Evolutionary conservation across 2,888 invertebrate species (phyloP).

Genomic region (Lasius fuliginosus): DNA sequence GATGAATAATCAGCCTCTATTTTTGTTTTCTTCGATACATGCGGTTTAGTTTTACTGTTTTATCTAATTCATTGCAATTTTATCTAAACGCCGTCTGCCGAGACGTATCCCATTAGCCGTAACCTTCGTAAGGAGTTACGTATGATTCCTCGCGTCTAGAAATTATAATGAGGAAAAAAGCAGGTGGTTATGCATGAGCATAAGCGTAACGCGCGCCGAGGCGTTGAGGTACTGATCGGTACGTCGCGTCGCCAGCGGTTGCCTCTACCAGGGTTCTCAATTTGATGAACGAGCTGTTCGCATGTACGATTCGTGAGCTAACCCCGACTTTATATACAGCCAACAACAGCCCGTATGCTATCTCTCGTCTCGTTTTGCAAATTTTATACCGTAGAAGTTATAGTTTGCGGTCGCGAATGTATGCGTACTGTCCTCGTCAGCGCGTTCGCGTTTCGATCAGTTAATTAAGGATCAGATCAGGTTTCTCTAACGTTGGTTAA

Average conservation of each 20-base stretch:
- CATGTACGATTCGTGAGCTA: conserved; percentile 77
- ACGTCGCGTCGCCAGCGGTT: conserved; percentile 66
- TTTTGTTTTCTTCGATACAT: background rate
- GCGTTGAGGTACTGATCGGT: conserved; percentile 71
- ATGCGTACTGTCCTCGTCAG: conserved; percentile 50
- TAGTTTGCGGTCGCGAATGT: conserved; percentile 74
- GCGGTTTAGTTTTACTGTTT: background rate
- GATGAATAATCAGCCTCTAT: background rate
- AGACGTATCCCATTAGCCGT: background rate
- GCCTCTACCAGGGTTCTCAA: conserved; percentile 75
- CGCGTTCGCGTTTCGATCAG: conserved; percentile 63
- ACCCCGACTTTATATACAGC: conserved; percentile 74
- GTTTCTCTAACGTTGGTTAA: background rate
- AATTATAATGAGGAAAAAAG: conserved; percentile 56
- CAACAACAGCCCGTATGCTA: conserved; percentile 78
- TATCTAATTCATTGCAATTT: background rate
- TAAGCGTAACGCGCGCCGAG: conserved; percentile 73
- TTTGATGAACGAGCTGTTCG: conserved; percentile 86
- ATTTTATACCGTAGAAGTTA: conserved; percentile 81
- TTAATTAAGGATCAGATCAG: conserved; percentile 42
- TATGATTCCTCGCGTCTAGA: conserved; percentile 54
- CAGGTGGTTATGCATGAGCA: conserved; percentile 52
- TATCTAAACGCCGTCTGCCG: background rate
- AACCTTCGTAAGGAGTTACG: conserved; percentile 9
- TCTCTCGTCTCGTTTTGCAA: conserved; percentile 84